These are phyloP conservation scores for Bettongia penicillata DNA, from an alignment of 2,113 vertebrate species.

Conservation along the genomic window DNA sequence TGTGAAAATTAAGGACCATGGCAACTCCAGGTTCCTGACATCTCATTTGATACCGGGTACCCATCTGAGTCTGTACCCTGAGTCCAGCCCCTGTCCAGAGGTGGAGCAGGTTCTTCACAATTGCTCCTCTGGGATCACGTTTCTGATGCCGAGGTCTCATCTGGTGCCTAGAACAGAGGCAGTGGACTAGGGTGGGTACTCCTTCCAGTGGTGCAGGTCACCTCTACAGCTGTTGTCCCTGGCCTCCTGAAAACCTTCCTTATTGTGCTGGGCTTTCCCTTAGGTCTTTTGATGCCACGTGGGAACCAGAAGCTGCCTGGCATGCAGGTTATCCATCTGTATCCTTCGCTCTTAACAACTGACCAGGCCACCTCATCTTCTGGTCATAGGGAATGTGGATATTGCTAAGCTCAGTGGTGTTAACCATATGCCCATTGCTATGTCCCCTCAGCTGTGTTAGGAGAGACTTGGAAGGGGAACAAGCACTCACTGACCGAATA, in stretches of 20 bases:
- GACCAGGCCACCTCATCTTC: background rate
- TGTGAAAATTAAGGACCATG: background rate
- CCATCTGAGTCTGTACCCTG: background rate
- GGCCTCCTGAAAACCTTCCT: background rate
- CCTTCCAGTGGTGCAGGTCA: background rate
- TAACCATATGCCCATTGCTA: background rate
- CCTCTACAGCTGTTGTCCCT: background rate
- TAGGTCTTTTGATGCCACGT: background rate
- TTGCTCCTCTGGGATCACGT: background rate
- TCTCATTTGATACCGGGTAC: background rate
- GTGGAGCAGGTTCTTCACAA: background rate
- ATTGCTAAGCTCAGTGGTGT: background rate
- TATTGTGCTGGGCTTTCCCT: background rate
- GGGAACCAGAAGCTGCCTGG: background rate
- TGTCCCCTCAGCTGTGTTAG: background rate
- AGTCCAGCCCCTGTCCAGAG: background rate
- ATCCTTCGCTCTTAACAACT: background rate
- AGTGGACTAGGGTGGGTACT: background rate
- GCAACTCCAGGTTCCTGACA: conserved; percentile 29
- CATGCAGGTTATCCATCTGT: background rate
- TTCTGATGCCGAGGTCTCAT: background rate
- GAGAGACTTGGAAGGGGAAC: background rate
- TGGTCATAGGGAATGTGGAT: background rate
- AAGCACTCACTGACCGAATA: background rate
- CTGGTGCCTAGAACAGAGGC: background rate